Conservation (phyloP, 2,888 invertebrate species). For the Megalurothrips usitatus region DNA sequence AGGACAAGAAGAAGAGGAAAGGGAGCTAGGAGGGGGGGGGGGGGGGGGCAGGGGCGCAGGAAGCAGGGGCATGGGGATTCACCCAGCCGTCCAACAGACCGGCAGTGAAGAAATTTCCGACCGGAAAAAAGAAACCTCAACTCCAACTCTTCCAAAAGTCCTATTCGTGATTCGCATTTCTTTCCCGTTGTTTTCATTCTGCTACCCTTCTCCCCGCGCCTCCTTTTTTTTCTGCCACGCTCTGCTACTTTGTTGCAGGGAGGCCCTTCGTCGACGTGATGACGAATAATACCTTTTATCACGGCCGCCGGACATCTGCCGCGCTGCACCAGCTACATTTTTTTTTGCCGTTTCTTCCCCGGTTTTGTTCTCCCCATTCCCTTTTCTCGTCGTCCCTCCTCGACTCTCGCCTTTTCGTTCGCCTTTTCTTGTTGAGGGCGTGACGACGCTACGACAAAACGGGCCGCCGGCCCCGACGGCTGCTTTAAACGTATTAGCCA, state of each 20-base stretch:
- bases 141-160: slow-evolving; percentile 1
- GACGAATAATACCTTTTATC: not conserved
- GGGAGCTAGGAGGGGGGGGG: not conserved
- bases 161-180: not conserved
- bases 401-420: not conserved
- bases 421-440: not conserved
- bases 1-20: not conserved
- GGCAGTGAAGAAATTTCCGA: slow-evolving; percentile 17
- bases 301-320: not conserved
- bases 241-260: not conserved
- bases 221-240: not conserved
- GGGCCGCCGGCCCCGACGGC: not conserved
- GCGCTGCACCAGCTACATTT: not conserved
- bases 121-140: slow-evolving; percentile 10
- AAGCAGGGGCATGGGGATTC: not conserved
- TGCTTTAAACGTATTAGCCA: slow-evolving; percentile 8
- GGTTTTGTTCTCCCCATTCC: not conserved
- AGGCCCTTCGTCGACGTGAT: not conserved
- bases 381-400: not conserved
- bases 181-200: not conserved
- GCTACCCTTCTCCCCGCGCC: not conserved
- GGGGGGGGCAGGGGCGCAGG: not conserved
- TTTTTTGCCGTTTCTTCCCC: not conserved
- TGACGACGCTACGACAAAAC: too few species aligned
- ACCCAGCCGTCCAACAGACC: slow-evolving; percentile 15